Base-by-base conservation (phyloP, 2,888 invertebrate genomes). In the Rhamphomyia laevipes region DNA sequence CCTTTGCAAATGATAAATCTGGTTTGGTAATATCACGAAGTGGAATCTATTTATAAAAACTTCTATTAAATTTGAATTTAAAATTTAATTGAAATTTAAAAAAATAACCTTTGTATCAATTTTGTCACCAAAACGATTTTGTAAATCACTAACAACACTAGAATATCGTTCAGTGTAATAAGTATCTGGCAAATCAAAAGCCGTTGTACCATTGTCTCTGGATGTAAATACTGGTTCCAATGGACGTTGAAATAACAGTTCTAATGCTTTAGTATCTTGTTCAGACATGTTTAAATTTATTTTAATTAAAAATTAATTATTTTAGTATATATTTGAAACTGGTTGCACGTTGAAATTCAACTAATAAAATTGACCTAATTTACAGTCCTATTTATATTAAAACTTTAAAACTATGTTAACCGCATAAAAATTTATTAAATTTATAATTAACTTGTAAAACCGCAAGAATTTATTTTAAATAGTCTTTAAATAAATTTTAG, bases 171-270 rank as follows among this genome's bases (percentile, higher is more conserved):
- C 65, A 13, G 61, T 62, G 3, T 61, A 65, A 53, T 60, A 68
- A 46, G 60, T 64, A n/a, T 62, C 62, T 6, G 70, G 68, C 21
- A 70, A 49, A 49, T 68, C 68, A 17, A 69, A 62, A 0, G 60
- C 59, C 0, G 60, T 56, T 49, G 65, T 68, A 37, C 68, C 70
- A 51, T 63, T 49, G 43, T 66, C 66, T 1, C 67, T 58, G 3
- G 63, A 56, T 1, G 66, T 66, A 49, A 69, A 70, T 11, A 63
- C 54, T 1, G 70, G 70, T 47, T 70, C 70, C 55, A 66, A 49
- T 0, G 70, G 70, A 49, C 68, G 63, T 50, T 69, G 61, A 55
- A 68, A 69, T 13, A 70, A 51, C 21, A 70, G 47, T 37, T 62
- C 59, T 16, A 68, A 47, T 15, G 63, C 63, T 51, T 65, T 64